A percentile compares a stretch with the other conserved stretches of the same genome.
Evolutionary conservation across 2,113 vertebrate genomes (phyloP).

Genomic region (Crotalus horridus): DNA sequence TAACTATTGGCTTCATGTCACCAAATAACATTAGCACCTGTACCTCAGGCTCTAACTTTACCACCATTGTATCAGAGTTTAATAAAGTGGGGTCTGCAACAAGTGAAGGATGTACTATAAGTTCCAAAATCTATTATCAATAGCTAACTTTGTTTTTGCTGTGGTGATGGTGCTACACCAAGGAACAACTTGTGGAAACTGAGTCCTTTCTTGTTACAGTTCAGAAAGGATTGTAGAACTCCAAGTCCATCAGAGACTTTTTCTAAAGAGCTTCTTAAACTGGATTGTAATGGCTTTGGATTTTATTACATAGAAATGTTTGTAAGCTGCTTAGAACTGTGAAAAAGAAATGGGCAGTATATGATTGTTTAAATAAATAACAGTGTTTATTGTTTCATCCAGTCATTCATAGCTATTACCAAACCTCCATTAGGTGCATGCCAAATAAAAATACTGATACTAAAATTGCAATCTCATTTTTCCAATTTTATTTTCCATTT

Average conservation of each 20-base stretch:
- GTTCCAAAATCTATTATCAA: neutral
- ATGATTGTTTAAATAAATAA: neutral
- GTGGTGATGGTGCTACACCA: neutral
- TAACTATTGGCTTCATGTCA: neutral
- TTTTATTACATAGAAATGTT: neutral
- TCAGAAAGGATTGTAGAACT: neutral
- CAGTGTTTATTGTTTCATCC: neutral
- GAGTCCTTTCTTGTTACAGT: neutral
- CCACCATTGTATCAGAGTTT: neutral
- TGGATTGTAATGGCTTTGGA: neutral
- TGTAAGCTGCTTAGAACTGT: neutral
- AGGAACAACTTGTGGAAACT: neutral
- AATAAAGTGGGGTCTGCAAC: neutral
- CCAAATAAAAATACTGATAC: neutral
- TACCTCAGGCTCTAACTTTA: neutral
- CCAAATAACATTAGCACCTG: neutral
- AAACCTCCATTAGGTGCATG: neutral
- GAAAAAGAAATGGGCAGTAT: neutral
- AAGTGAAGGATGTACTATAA: neutral
- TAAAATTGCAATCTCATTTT: neutral
- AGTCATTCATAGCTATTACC: neutral
- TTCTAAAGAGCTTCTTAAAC: neutral
- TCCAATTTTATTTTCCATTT: neutral
- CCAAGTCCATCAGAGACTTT: neutral
- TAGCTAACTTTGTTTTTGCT: neutral